Evolutionary conservation across 1,140 invertebrate species (phyloP), one percentile per base, ranked within the genome.

Genomic region (Musca domestica): DNA sequence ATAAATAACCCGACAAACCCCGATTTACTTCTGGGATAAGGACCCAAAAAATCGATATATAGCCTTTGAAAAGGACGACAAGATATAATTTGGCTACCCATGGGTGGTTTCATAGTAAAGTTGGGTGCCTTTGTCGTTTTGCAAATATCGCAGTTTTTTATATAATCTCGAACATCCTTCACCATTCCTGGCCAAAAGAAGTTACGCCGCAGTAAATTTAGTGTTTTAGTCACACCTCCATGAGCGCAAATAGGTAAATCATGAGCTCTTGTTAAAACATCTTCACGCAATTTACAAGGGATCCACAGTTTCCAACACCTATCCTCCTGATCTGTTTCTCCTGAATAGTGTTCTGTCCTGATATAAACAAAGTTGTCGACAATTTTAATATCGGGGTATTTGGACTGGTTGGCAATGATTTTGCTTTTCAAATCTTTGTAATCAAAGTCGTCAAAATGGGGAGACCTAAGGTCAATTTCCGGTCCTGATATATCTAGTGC

Each of bases 221-320:
- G 20, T n/a, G 58, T 63, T 63, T 63, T 63, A 5, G 19, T n/a
- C 30, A 63, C 27, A 2, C 58, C 58, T 27, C 58, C 58, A 63
- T 63, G 23, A 2, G 23, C 58, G n/a, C n/a, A n/a, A n/a, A n/a
- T n/a, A n/a, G n/a, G n/a, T n/a, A n/a, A n/a, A n/a, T n/a, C n/a
- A n/a, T 41, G 30, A 27, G 7, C 9, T 58, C 49, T 41, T 17
- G 22, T 5, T 3, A 69, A 3, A 23, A 66, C 17, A 20, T 58
- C 64, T 1, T 2, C 2, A n/a, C 22, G n/a, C 9, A 66, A 19
- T n/a, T 69, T 23, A 3, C 12, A 5, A 14, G 68, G 68, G 10
- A 69, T 34, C 68, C 61, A 65, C 2, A 69, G 34, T 48, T 66
- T 66, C 68, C 68, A 69, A 12, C 10, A 9, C 41, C 10, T 49